Conservation (phyloP, 2,888 invertebrate species). For the Agrilus biguttatus region DNA sequence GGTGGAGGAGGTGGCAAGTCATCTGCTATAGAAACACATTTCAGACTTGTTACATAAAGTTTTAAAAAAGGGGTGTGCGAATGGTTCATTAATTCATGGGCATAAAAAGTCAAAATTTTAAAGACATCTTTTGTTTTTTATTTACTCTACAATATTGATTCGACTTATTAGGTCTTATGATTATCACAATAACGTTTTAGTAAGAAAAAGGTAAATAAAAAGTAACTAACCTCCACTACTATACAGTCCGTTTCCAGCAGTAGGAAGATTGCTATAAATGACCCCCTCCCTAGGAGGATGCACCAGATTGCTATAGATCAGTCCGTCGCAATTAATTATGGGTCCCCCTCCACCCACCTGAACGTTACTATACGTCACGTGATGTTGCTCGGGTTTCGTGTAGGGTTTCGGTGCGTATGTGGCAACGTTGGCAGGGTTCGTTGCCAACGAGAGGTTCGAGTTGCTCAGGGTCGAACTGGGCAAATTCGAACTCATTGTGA, state of each 20-base stretch:
- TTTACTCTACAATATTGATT: too few species aligned
- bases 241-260: constrained; percentile 15
- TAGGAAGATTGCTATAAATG: constrained; percentile 43
- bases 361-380: constrained; percentile 28
- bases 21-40: constrained; percentile 26
- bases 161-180: too few species aligned
- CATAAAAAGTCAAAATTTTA: too few species aligned
- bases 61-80: too few species aligned
- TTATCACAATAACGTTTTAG: too few species aligned
- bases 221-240: constrained; percentile 20
- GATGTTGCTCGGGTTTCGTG: constrained; percentile 17
- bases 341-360: constrained; percentile 20
- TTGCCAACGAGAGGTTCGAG: constrained; percentile 1
- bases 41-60: constrained; percentile 11
- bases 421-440: constrained; percentile 5
- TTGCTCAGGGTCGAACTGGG: constrained; percentile 4
- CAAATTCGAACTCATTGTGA: constrained; percentile 5
- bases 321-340: constrained; percentile 30
- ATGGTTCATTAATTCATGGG: too few species aligned
- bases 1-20: constrained; percentile 51
- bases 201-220: neutral
- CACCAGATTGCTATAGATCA: constrained; percentile 39
- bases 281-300: constrained; percentile 30
- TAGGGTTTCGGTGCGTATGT: constrained; percentile 17
- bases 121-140: too few species aligned